phyloP scores from a whole-genome alignment of 1,140 invertebrate species.

The Drosophila pachea region DNA sequence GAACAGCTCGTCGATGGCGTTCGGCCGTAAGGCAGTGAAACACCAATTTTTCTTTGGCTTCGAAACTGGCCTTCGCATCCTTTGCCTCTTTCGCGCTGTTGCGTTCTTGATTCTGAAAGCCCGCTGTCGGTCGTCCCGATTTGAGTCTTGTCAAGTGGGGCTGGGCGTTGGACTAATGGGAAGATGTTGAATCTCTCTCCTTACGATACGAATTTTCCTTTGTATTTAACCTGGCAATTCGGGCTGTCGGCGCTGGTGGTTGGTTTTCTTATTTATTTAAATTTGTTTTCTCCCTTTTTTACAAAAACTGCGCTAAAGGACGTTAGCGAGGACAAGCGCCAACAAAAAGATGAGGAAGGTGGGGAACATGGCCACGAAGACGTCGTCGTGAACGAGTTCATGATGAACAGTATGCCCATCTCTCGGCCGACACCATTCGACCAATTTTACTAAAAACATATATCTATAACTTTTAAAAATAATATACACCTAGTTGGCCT shows the following conservation, averaged over 20 bases:
- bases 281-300: conserved; percentile 30
- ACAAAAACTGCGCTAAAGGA: neutral
- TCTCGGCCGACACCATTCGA: too few relatives aligned
- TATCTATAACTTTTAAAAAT: too few relatives aligned
- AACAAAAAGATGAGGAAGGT: neutral
- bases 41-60: conserved; percentile 43
- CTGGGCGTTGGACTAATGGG: conserved; percentile 2
- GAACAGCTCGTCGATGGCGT: conserved; percentile 28
- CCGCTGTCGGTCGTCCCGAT: neutral
- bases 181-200: conserved; percentile 19
- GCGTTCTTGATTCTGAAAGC: conserved; percentile 16
- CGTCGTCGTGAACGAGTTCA: too few relatives aligned
- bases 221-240: conserved; percentile 23
- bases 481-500: too few relatives aligned
- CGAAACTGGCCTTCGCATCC: conserved; percentile 3
- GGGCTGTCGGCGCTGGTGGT: conserved; percentile 48
- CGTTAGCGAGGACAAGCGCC: neutral
- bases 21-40: conserved; percentile 32
- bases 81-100: conserved; percentile 17
- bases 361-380: too few relatives aligned
- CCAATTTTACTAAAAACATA: too few relatives aligned
- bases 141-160: conserved; percentile 10
- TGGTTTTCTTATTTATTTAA: conserved; percentile 59
- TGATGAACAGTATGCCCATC: too few relatives aligned
- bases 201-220: conserved; percentile 22